Conservation (phyloP, 2,888 invertebrate species). For the Ephialtes manifestator region DNA sequence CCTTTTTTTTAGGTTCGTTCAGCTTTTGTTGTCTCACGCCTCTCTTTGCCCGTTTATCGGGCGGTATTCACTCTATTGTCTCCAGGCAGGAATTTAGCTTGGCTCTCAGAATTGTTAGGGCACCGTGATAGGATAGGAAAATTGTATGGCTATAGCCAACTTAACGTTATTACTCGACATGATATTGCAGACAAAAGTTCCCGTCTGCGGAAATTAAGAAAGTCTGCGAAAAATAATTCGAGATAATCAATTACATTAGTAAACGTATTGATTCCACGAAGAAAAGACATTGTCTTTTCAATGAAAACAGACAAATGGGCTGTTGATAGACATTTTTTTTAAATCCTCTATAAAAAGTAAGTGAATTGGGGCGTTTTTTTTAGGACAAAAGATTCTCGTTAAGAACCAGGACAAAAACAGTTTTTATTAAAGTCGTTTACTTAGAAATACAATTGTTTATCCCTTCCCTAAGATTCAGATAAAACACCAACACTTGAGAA, state of each 20-base stretch:
- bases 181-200: neutral
- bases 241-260: too few species aligned
- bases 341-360: too few species aligned
- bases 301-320: too few species aligned
- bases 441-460: too few species aligned
- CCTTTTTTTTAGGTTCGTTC: neutral
- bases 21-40: slow-evolving; percentile 6
- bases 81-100: neutral
- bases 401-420: too few species aligned
- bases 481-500: too few species aligned
- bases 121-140: neutral
- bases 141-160: neutral
- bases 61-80: slow-evolving; percentile 10
- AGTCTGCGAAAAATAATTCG: neutral
- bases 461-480: too few species aligned
- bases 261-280: neutral
- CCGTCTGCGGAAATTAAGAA: neutral
- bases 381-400: too few species aligned
- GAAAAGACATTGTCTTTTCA: neutral
- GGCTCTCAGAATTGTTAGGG: neutral
- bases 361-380: too few species aligned
- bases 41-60: neutral
- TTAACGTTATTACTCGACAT: neutral
- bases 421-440: too few species aligned
- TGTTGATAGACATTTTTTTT: too few species aligned